Conservation (phyloP, 1,140 invertebrate genomes). For the honey bee (Apis mellifera) region DNA sequence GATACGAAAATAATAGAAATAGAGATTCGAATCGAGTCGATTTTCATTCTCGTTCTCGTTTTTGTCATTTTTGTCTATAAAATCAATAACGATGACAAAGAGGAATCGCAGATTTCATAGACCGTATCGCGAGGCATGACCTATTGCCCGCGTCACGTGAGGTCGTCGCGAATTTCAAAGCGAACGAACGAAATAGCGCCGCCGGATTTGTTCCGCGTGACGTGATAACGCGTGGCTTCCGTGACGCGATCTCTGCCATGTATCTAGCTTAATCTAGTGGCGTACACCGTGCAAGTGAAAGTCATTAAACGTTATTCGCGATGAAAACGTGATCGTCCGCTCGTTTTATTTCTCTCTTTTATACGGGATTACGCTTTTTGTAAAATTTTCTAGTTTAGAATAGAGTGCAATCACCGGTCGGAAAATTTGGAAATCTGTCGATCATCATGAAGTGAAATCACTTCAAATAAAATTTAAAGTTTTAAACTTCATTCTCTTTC, state of each 20-base stretch:
- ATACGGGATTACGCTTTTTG: not conserved
- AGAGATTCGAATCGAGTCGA: no score
- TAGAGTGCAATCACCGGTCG: no score
- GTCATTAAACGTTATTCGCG: slow-evolving; percentile 4
- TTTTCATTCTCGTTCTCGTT: not conserved
- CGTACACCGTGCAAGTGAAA: slow-evolving; percentile 2
- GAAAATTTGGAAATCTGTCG: no score
- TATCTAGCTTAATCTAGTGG: slow-evolving; percentile 18
- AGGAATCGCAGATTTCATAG: not conserved
- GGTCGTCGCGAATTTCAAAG: not conserved
- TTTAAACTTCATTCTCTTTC: no score
- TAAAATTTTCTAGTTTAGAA: not conserved
- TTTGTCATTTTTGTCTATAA: not conserved
- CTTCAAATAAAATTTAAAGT: no score
- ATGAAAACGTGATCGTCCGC: not conserved
- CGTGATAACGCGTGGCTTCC: slow-evolving; percentile 24
- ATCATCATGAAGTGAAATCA: no score
- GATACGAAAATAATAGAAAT: no score
- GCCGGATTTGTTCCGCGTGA: slow-evolving; percentile 15
- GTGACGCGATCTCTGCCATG: slow-evolving; percentile 14
- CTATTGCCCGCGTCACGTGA: not conserved
- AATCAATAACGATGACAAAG: no score
- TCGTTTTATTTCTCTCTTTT: not conserved
- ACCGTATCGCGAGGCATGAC: not conserved
- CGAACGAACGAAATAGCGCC: not conserved